Evolutionary conservation across 2,113 vertebrate genomes (phyloP).

Genomic region (Coturnix japonica): DNA sequence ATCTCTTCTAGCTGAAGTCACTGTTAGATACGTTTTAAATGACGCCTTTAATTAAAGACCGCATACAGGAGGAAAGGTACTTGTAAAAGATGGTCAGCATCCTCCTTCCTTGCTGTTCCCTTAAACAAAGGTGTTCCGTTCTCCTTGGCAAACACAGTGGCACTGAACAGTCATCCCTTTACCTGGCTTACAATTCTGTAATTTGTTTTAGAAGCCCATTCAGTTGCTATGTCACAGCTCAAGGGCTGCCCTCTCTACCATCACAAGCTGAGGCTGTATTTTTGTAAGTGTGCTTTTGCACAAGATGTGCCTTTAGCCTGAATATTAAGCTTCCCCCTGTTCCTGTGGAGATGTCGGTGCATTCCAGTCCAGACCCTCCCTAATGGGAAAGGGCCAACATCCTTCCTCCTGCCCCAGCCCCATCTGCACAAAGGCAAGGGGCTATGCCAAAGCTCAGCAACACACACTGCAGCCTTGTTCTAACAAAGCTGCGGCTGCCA

Average conservation of each 20-base stretch:
- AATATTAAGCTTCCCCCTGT: neutral
- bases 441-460: fast-evolving
- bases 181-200: neutral
- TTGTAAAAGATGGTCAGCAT: neutral
- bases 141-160: neutral
- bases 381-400: neutral
- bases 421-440: fast-evolving
- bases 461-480: fast-evolving
- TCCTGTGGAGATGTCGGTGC: neutral
- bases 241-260: neutral
- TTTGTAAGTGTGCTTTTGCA: neutral
- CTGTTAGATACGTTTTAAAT: neutral
- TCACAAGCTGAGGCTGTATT: neutral
- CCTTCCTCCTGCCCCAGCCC: neutral
- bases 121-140: constrained; percentile 5
- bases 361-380: neutral
- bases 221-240: neutral
- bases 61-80: neutral
- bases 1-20: neutral
- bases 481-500: neutral
- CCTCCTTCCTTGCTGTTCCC: neutral
- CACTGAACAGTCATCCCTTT: neutral
- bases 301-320: neutral
- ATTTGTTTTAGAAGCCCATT: neutral
- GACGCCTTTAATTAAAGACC: neutral